A percentile compares a stretch with the other conserved stretches of the same genome.
phyloP scores from a whole-genome alignment of 2,797 vertebrate species.

The Aselliscus stoliczkanus region DNA sequence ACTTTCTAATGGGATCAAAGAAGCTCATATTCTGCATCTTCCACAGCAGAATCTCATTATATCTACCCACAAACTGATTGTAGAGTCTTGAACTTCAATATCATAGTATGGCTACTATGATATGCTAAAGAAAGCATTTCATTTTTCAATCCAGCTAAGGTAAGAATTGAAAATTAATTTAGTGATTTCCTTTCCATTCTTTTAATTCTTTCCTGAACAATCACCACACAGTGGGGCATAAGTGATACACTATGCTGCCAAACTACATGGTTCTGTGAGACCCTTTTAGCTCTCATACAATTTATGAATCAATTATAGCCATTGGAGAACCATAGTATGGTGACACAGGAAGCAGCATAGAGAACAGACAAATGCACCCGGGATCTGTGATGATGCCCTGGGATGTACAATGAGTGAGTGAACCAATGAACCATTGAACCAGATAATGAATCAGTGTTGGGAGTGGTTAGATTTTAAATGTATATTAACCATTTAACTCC shows the following conservation, averaged over 20 bases:
- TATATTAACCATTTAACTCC: constrained; percentile 63
- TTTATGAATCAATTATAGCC: neutral
- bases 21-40: neutral
- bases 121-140: neutral
- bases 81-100: neutral
- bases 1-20: neutral
- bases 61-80: neutral
- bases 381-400: neutral
- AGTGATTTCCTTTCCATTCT: neutral
- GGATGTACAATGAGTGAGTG: neutral
- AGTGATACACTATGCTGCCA: neutral
- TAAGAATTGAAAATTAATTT: neutral
- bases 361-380: neutral
- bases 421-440: constrained; percentile 39
- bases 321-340: neutral
- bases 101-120: neutral
- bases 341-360: neutral
- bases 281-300: neutral
- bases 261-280: neutral
- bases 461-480: constrained; percentile 69
- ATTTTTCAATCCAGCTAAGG: constrained; percentile 14
- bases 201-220: neutral
- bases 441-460: constrained; percentile 65
- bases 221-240: neutral
- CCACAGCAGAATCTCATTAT: neutral